Evolutionary conservation across 2,113 vertebrate species (phyloP), one percentile per base, ranked within the genome.

Genomic region (Aegithalos caudatus): DNA sequence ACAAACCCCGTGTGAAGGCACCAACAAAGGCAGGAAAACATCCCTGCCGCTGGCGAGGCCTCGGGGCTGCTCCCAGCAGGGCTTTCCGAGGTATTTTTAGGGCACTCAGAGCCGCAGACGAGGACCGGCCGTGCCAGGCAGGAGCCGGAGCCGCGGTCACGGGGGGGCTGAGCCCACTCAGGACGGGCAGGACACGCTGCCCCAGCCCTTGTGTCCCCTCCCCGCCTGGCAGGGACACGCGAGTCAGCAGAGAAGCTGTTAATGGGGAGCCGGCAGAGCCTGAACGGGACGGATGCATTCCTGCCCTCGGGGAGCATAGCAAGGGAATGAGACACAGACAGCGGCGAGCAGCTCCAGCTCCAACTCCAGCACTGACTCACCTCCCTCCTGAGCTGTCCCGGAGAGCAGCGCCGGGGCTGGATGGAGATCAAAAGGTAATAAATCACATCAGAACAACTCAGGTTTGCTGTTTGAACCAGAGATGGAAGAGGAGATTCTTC

Each of bases 261-360:
- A 2, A 11, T 1, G 58, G 45, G 79, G 40, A 77, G 79, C 58
- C 38, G 5, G 89, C 70, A 74, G 40, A 90, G 66, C 61, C 82
- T 3, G 71, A 44, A 12, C 40, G 69, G 90, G 69, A 64, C 33
- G 66, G 94, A 79, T 8, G 25, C 78, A 56, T 65, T 91, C 85
- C 88, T 92, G 92, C 85, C 95, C 92, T 17, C 23, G 7, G 94
- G 94, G 90, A 97, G 92, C 90, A 82, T 33, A 85, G 92, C 87
- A 3, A 60, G 85, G 86, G 0, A 42, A 27, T 65, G 95, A 95
- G 92, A 21, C 85, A 40, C 87, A 53, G 84, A 7, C 89, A 15
- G 0, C 7, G 50, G 64, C 62, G 9, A 58, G 60, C 60, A 56
- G 79, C 65, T 50, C 64, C 65, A 5, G 80, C 80, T 28, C 81